Evolutionary conservation across 2,113 vertebrate genomes (phyloP).

Genomic region (Rhinoderma darwinii): DNA sequence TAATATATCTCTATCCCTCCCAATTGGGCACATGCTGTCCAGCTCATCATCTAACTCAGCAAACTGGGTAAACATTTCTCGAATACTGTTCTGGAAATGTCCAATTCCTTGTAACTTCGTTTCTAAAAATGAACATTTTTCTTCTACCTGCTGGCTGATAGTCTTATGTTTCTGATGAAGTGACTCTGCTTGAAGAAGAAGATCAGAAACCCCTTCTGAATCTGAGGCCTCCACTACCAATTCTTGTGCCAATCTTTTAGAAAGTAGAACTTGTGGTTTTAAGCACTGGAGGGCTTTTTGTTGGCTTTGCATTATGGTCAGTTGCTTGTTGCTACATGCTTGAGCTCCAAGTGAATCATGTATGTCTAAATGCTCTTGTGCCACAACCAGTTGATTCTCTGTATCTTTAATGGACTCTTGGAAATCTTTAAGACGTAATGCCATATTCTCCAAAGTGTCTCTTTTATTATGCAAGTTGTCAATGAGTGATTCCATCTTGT

Average conservation of each 20-base stretch:
- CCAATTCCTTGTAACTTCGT: constrained; percentile 94
- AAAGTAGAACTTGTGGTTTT: constrained; percentile 80
- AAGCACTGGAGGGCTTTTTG: constrained; percentile 85
- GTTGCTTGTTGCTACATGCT: constrained; percentile 87
- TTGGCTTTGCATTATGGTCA: constrained; percentile 89
- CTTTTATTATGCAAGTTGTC: constrained; percentile 85
- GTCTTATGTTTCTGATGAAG: constrained; percentile 79
- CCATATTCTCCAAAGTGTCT: constrained; percentile 82
- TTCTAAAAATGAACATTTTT: constrained; percentile 85
- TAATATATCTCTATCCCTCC: constrained; percentile 77
- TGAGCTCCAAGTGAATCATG: constrained; percentile 83
- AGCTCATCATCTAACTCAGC: constrained; percentile 95
- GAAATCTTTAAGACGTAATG: constrained; percentile 87
- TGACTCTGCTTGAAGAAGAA: constrained; percentile 83
- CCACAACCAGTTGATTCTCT: constrained; percentile 78
- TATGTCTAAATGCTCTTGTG: constrained; percentile 82
- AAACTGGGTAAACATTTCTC: constrained; percentile 93
- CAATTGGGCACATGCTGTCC: constrained; percentile 90
- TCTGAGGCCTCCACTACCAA: constrained; percentile 85
- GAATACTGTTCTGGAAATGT: constrained; percentile 93
- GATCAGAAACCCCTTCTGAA: constrained; percentile 83
- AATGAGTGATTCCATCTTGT: constrained; percentile 78
- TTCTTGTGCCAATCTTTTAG: constrained; percentile 81
- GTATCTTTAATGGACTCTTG: constrained; percentile 84
- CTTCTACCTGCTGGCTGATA: constrained; percentile 81